A percentile compares a stretch with the other conserved stretches of the same genome.
Conservation (phyloP, 2,888 invertebrate species). For the Pollenia angustigena region DNA sequence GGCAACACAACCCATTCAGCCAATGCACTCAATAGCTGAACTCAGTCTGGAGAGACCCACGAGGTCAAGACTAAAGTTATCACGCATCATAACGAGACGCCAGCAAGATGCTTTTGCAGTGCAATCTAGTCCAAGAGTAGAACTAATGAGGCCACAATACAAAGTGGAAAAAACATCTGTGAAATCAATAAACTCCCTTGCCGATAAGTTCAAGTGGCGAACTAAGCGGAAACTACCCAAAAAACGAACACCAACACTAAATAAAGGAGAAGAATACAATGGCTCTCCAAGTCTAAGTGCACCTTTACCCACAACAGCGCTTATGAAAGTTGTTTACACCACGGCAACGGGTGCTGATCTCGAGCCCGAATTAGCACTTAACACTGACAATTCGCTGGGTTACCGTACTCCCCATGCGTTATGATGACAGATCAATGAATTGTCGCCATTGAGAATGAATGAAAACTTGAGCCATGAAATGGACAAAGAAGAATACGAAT, state of each 20-base stretch:
- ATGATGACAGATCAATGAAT: conserved; percentile 66
- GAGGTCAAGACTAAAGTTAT: conserved; percentile 77
- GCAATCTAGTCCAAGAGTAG: conserved; percentile 69
- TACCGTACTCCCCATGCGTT: conserved; percentile 60
- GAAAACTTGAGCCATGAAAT: conserved; percentile 28
- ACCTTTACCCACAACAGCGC: conserved; percentile 43
- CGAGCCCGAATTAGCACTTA: conserved; percentile 45
- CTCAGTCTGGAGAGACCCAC: conserved; percentile 71
- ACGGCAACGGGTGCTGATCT: conserved; percentile 48
- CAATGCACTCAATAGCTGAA: conserved; percentile 74
- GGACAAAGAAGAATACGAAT: conserved; percentile 58
- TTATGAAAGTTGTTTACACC: conserved; percentile 68
- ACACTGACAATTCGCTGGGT: conserved; percentile 29
- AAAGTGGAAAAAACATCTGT: conserved; percentile 56
- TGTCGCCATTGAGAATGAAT: conserved; percentile 33
- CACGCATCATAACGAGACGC: conserved; percentile 80
- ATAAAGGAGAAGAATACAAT: conserved; percentile 15
- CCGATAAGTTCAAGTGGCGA: conserved; percentile 75
- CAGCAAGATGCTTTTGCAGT: conserved; percentile 74
- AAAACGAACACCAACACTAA: conserved; percentile 30
- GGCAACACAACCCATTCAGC: conserved; percentile 73
- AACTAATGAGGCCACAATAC: conserved; percentile 72
- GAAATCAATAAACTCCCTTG: conserved; percentile 70
- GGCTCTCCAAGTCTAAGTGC: not conserved
- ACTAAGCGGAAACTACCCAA: conserved; percentile 64